Evolutionary conservation across 1,140 invertebrate species (phyloP), one percentile per base, ranked within the genome.

Genomic region (Lepidurus couesii): DNA sequence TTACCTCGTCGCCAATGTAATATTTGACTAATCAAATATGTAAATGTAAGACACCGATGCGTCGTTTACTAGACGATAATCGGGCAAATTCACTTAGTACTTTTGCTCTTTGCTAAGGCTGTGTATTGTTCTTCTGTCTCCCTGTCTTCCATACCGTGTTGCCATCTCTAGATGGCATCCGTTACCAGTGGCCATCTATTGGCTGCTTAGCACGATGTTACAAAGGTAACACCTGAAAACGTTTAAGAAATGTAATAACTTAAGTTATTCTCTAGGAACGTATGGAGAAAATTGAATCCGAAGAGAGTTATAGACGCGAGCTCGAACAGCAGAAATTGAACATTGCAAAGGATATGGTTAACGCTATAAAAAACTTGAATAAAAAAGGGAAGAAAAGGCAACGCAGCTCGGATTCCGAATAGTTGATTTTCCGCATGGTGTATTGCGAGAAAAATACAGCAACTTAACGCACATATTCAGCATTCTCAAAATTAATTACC

Each of bases 261-360:
- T 47, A 47, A 47, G 9, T 47, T 47, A 47, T 47, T 47, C 8
- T 47, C 45, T 47, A 47, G 45, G 45, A 47, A 47, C 45, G 45
- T 47, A 47, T 47, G 1, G 45, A 47, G 16, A 47, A 47, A 47
- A 47, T 47, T 47, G 45, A 47, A 47, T 9, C 45, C 45, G 45
- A 16, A 47, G 45, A 47, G 45, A 47, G 45, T 1, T 9, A 47
- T 9, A 47, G 45, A 47, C 45, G 45, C 45, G 45, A 47, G 45
- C 45, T 47, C 45, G 45, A 47, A 47, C 45, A 47, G 45, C 45
- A 47, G 45, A 47, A 47, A 47, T 16, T 47, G 45, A 47, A 47
- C 45, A 47, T 47, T 47, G 8, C 9, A 9, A 47, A 47, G 45
- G 45, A 47, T 10, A 10, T 47, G 45, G 45, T 47, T 16, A 47